Evolutionary conservation across 2,888 invertebrate genomes (phyloP), one percentile per base, ranked within the genome.

Genomic region (Oeneis ivallda): DNA sequence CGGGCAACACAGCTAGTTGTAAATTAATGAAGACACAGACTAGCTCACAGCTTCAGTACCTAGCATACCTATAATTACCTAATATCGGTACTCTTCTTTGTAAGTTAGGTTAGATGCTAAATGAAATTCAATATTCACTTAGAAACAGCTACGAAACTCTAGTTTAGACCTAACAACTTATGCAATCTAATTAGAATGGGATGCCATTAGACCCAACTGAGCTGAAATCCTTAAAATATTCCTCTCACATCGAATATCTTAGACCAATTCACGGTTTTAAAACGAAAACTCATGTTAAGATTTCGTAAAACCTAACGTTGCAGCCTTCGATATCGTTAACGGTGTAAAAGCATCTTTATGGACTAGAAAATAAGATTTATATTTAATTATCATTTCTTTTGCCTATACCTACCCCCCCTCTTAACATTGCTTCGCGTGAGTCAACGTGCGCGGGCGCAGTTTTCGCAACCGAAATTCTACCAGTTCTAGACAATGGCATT

Each of bases 381-480:
- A 49, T 61, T 52, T 50, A 47, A 58, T 58, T 57, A 47, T 61
- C 37, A 53, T 39, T 58, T 19, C 50, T 45, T 50, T 15, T 41
- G 15, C 17, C 37, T 56, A 54, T 57, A 59, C 58, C 70, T 70
- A 69, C 67, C 75, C 70, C 75, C 73, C 65, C 71, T 68, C 72
- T 76, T 70, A 66, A 68, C 72, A 74, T 72, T 69, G 69, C 70
- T 68, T 65, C 71, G 76, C 68, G 78, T 89, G 89, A 90, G 79
- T 89, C 89, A 89, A 82, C 77, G 63, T 75, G 85, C 86, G 87
- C 86, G 79, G 82, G 87, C 87, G 87, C 85, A 75, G 82, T 91
- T 85, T 90, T 83, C 62, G 88, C 87, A 91, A 91, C 91, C 91
- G 78, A 91, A 91, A 91, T 91, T 91, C 91, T 91, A 91, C 91